phyloP scores from a whole-genome alignment of 2,888 invertebrate genomes.

The Erebia ligea region DNA sequence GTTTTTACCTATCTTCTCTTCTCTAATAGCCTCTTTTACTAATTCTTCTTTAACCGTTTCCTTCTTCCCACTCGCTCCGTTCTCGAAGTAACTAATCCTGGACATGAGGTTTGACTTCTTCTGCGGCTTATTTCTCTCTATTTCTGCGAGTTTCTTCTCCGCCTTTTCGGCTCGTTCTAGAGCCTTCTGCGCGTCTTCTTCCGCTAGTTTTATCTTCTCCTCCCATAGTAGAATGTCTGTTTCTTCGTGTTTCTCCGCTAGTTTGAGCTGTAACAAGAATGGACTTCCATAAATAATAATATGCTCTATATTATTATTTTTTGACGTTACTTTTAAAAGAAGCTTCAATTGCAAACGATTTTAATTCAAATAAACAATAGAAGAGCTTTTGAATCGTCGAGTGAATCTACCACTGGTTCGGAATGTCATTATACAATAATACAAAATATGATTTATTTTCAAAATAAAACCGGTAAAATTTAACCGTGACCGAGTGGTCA shows the following conservation, averaged over 20 bases:
- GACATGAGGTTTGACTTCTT: conserved; percentile 64
- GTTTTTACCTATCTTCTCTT: conserved; percentile 41
- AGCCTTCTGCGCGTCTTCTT: conserved; percentile 86
- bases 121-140: conserved; percentile 44
- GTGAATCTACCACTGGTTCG: no score
- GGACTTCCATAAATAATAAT: background rate
- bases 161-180: conserved; percentile 83
- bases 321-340: no score
- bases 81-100: conserved; percentile 72
- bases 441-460: no score
- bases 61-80: conserved; percentile 54
- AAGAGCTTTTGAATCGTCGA: no score
- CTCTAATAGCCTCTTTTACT: conserved; percentile 37
- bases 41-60: conserved; percentile 38
- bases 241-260: conserved; percentile 86
- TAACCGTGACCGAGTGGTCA: no score
- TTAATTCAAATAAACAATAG: no score
- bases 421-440: no score
- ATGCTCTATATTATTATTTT: no score
- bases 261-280: conserved; percentile 67
- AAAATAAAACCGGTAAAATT: no score
- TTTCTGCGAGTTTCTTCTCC: conserved; percentile 55
- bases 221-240: conserved; percentile 87
- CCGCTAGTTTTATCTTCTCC: conserved; percentile 86
- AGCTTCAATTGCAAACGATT: no score